Evolutionary conservation across 2,113 vertebrate species (phyloP), one percentile per base, ranked within the genome.

Genomic region (Cyanoliseus patagonus): DNA sequence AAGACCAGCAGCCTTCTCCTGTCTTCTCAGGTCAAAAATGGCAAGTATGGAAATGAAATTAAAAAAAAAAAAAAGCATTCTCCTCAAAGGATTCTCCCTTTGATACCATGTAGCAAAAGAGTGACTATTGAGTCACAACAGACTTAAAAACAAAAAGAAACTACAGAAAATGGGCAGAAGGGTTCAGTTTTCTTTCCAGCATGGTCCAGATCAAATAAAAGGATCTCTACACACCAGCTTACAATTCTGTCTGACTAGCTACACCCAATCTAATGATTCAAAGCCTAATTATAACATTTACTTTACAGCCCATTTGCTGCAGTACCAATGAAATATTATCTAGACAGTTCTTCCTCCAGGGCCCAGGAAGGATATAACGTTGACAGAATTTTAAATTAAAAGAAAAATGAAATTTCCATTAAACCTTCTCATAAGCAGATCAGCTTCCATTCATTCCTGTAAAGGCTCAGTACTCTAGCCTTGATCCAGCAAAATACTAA

Each of bases 271-370:
- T 94, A 92, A 94, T 88, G 86, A 93, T 44, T 94, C 92, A 89
- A 81, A 94, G 86, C 82, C 77, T 94, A 94, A 96, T 96, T 93
- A 96, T 66, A 79, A 90, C 90, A 92, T 91, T 95, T 95, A 95
- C 73, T 96, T 96, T 92, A 94, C 41, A 25, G 80, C 47, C 74
- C 94, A 97, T 97, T 97, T 97, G 86, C 91, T 94, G 57, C 94
- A 84, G 73, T 89, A 96, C 94, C 83, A 94, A 93, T 76, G 88
- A 95, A 93, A 73, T 70, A 92, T 93, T 88, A 90, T 81, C 85
- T 39, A 92, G 90, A 83, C 17, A 69, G 52, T 68, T 92, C 77
- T 33, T 86, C 77, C 80, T 88, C 62, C 86, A 73, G 62, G 28
- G 73, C 37, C 83, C 55, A 24, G 83, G 83, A 92, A 92, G 86